Conservation (phyloP, 2,888 invertebrate species). For the Bugulina stolonifera region DNA sequence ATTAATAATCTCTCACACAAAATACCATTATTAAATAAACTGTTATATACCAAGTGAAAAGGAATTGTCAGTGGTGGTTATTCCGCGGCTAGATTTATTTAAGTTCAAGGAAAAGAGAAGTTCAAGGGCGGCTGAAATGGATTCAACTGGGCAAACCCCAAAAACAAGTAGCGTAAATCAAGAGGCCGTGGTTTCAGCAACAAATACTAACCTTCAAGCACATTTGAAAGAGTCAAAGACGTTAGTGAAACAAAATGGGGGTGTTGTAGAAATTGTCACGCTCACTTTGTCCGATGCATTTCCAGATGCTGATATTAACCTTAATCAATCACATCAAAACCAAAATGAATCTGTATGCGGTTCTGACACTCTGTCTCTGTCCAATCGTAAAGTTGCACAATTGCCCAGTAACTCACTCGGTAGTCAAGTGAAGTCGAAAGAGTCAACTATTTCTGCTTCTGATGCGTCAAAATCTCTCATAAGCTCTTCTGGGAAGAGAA, state of each 20-base stretch:
- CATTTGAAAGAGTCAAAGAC: slow-evolving; percentile 4
- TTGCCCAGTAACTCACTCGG: too few species aligned
- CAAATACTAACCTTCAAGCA: not conserved
- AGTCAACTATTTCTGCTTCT: not conserved
- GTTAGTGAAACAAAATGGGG: slow-evolving; percentile 10
- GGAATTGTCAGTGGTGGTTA: not conserved
- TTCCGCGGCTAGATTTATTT: not conserved
- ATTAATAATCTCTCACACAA: not conserved
- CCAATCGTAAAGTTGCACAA: too few species aligned
- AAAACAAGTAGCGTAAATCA: not conserved
- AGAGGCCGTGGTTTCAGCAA: not conserved
- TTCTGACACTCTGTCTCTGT: too few species aligned
- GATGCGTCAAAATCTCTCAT: not conserved
- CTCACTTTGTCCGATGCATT: not conserved
- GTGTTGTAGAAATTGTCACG: slow-evolving; percentile 6
- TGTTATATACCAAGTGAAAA: not conserved
- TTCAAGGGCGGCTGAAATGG: slow-evolving; percentile 25
- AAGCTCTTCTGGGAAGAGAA: not conserved
- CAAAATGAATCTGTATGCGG: not conserved
- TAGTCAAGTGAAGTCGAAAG: too few species aligned
- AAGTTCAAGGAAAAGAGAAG: slow-evolving; percentile 24
- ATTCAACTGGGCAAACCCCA: not conserved
- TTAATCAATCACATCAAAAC: not conserved
- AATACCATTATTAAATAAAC: not conserved
- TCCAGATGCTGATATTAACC: not conserved